Conservation (phyloP, 2,113 vertebrate species). For the Eubucco bourcierii region DNA sequence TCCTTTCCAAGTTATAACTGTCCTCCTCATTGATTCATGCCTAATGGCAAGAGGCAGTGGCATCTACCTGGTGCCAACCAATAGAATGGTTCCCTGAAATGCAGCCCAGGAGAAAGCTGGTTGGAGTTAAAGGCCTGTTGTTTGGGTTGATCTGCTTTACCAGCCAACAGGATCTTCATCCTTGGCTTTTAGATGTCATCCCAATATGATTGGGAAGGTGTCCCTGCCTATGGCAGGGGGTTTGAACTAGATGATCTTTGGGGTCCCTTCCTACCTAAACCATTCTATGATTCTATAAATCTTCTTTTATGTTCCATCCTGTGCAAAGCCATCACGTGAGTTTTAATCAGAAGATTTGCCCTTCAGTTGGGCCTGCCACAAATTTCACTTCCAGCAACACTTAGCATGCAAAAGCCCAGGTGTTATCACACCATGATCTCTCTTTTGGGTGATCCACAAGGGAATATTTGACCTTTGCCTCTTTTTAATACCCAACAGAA, state of each 20-base stretch:
- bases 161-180: background rate
- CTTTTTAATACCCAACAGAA: constrained; percentile 44
- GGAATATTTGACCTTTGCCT: constrained; percentile 54
- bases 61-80: background rate
- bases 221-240: no score
- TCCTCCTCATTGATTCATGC: background rate
- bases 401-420: background rate
- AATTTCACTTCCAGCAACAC: constrained; percentile 19
- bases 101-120: background rate
- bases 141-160: background rate
- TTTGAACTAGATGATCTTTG: no score
- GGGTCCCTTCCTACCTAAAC: no score
- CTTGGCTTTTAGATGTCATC: background rate
- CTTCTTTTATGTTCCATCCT: background rate
- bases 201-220: background rate
- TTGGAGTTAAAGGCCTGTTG: background rate
- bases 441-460: constrained; percentile 44
- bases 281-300: no score
- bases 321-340: background rate
- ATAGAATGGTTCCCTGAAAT: background rate
- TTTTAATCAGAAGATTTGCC: constrained; percentile 26
- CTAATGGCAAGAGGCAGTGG: background rate
- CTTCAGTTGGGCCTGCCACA: background rate
- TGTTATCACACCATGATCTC: background rate
- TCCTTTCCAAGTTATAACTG: background rate